Conservation (phyloP, 2,888 invertebrate genomes). For the Pterobdella sp. region DNA sequence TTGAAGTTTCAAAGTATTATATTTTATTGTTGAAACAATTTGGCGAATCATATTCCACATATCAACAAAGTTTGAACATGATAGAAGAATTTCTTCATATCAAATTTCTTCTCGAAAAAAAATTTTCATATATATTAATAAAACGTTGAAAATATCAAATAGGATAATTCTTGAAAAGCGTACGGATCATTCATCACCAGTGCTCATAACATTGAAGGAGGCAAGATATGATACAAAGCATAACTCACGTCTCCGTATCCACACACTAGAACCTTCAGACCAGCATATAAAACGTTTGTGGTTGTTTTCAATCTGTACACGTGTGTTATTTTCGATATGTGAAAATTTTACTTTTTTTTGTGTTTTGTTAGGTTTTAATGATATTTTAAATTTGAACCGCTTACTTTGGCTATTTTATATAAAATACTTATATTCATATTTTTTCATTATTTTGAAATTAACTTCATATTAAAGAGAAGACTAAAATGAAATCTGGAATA, state of each 20-base stretch:
- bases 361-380: too few relatives aligned
- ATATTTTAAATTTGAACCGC: too few relatives aligned
- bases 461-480: neutral
- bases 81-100: neutral
- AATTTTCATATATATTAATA: neutral
- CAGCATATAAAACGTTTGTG: conserved; percentile 98
- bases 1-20: too few relatives aligned
- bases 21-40: too few relatives aligned
- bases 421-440: neutral
- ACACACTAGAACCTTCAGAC: conserved; percentile 93
- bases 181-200: too few relatives aligned
- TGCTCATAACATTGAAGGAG: neutral
- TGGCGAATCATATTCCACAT: too few relatives aligned
- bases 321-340: neutral
- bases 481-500: neutral
- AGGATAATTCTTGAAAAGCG: neutral
- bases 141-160: neutral
- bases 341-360: too few relatives aligned
- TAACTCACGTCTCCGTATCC: conserved; percentile 84
- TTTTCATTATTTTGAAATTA: neutral
- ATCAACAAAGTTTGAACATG: too few relatives aligned
- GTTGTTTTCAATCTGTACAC: conserved; percentile 72
- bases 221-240: neutral
- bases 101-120: neutral
- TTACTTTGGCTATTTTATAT: neutral